A percentile compares a stretch with the other conserved stretches of the same genome.
Conservation (phyloP, 2,113 vertebrate genomes). For the Corydoras maculifer region DNA sequence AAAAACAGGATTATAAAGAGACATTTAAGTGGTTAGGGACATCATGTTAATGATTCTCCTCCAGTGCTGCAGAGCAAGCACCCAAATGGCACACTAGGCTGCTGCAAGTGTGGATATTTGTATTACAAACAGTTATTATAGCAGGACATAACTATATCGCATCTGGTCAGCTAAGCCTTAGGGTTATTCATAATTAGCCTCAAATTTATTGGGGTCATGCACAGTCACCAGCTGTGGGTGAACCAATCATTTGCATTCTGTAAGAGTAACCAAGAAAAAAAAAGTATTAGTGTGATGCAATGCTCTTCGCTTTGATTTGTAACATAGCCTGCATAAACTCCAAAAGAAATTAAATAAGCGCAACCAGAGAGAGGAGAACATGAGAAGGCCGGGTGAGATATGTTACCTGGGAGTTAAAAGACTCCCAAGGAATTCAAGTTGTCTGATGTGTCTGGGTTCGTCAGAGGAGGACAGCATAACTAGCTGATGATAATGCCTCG, state of each 20-base stretch:
- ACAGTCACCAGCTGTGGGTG: constrained; percentile 10
- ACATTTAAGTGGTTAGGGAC: too few species aligned
- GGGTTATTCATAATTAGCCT: constrained; percentile 12
- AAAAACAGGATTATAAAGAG: too few species aligned
- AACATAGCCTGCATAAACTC: constrained; percentile 31
- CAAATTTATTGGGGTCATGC: constrained; percentile 12
- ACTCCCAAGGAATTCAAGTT: constrained; percentile 26
- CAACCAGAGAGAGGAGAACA: constrained; percentile 17
- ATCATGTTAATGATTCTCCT: too few species aligned
- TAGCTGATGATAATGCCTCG: neutral
- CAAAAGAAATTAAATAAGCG: constrained; percentile 45
- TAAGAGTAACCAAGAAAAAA: constrained; percentile 15
- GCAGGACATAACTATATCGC: too few species aligned
- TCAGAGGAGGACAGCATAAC: neutral
- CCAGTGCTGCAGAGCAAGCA: too few species aligned
- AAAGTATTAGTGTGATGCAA: constrained; percentile 28
- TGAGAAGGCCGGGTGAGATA: constrained; percentile 35
- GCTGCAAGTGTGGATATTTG: too few species aligned
- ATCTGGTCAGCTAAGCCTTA: constrained; percentile 10
- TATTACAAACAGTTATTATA: too few species aligned
- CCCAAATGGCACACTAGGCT: too few species aligned
- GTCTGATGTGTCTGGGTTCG: constrained; percentile 34
- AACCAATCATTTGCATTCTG: constrained; percentile 21
- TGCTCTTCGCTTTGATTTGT: constrained; percentile 42
- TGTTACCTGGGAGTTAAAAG: constrained; percentile 36